Evolutionary conservation across 2,113 vertebrate species (phyloP).

Genomic region (Xiphias gladius): DNA sequence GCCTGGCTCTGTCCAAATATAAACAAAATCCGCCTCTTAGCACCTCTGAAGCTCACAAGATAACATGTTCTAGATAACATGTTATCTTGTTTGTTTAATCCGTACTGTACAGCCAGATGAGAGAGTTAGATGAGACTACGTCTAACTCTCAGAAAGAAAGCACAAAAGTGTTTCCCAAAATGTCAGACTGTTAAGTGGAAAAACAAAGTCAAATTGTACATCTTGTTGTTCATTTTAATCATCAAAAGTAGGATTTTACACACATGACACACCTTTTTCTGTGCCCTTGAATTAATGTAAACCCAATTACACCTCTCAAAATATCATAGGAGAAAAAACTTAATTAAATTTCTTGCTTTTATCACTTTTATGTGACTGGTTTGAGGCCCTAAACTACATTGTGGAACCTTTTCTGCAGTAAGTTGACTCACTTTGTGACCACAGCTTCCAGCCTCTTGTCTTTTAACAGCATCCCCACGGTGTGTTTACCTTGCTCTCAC

Average conservation of each 20-base stretch:
- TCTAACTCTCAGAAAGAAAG: no score
- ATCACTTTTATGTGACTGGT: background rate
- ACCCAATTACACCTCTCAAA: background rate
- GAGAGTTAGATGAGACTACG: no score
- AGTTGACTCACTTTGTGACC: slow-evolving; percentile 38
- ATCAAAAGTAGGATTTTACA: background rate
- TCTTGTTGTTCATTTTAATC: background rate
- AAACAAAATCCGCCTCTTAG: no score
- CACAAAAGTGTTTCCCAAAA: no score
- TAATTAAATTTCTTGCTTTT: background rate
- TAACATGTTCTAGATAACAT: no score
- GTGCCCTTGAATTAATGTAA: background rate
- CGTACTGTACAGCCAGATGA: no score
- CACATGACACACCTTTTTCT: background rate
- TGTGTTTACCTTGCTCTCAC: slow-evolving; percentile 66
- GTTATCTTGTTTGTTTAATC: no score
- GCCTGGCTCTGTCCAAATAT: no score
- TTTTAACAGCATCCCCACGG: slow-evolving; percentile 38
- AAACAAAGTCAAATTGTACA: background rate
- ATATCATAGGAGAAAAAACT: no score
- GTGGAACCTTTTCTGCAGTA: slow-evolving; percentile 22
- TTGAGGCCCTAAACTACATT: background rate
- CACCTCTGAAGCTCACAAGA: no score
- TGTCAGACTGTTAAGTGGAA: background rate
- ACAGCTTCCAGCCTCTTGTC: slow-evolving; percentile 46